Evolutionary conservation across 2,888 invertebrate genomes (phyloP), one percentile per base, ranked within the genome.

Genomic region (Polymixis lichenea): DNA sequence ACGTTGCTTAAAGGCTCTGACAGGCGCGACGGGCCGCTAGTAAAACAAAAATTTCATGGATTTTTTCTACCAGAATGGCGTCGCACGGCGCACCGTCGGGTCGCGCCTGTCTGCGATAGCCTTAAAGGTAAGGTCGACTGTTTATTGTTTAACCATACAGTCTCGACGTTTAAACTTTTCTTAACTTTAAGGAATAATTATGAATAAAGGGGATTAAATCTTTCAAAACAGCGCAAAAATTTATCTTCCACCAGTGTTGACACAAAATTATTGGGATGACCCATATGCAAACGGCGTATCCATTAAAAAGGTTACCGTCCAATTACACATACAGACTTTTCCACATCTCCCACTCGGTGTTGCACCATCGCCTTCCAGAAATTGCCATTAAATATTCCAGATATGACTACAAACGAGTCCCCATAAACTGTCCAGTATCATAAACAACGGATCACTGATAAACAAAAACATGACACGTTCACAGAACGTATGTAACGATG

Each of bases 371-470:
- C n/a, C 25, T 71, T 28, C n/a, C 17, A 51, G 25, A 56, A 62
- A 56, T 25, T 9, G 1, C 43, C 28, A 49, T 62, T 17, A 62
- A 38, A 55, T 28, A 11, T 43, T 46, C 17, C 15, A 62, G 43
- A 28, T 43, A n/a, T 25, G 15, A 51, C 56, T 62, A 69, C 51
- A 81, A 66, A 67, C 53, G 56, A 19, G 61, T 55, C 19, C 19
- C 60, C 28, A 66, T 72, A 56, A 68, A 56, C 64, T n/a, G 61
- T 69, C 53, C 56, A 69, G 38, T 32, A 58, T 13, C 17, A 83
- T 78, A 82, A 82, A 78, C 72, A 81, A 65, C 17, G n/a, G 28
- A 62, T 51, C 46, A 58, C 7, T 43, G 68, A 68, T 69, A 78
- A 73, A 68, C 65, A 69, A 72, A 71, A 72, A 61, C 75, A 72